Evolutionary conservation across 2,797 vertebrate species (phyloP), one percentile per base, ranked within the genome.

Genomic region (Ficedula albicollis): DNA sequence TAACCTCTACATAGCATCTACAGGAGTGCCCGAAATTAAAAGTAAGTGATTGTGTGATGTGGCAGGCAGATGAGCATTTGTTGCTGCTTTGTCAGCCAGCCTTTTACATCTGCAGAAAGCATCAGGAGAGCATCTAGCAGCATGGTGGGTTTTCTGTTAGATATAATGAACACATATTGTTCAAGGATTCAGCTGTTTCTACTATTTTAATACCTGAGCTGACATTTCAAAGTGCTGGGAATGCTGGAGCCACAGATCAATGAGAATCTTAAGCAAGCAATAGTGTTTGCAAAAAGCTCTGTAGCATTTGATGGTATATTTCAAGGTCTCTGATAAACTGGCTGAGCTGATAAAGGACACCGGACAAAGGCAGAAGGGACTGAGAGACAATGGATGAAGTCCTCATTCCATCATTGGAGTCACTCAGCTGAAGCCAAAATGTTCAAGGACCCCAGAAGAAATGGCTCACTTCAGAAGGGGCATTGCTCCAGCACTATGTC

Each of bases 271-370:
- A 66, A 94, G 85, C 46, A 78, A 81, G 51, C 32, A 59, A 2
- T 11, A 77, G 51, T 13, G 70, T 82, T 94, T 90, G 83, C 79
- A 88, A 54, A 88, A 95, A 68, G 60, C 60, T 91, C 55, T 75
- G 26, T 48, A 62, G 46, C 39, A 18, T 75, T 67, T 90, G 20
- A 39, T 38, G 49, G 26, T 75, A 38, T 77, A 44, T 51, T 88
- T 92, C 21, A 59, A 87, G 64, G 81, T 89, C 62, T 84, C 44
- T 56, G 43, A 36, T 20, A 84, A 94, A 36, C 13, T 1, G 5
- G 6, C 22, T 72, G 62, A 59, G 34, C 34, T 76, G 32, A 49
- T 67, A 39, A 54, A 88, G 25, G 43, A 69, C 29, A 12, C 10
- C 8, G 18, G 66, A n/a, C 21, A 72, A 84, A 85, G 70, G 16